Evolutionary conservation across 2,888 invertebrate species (phyloP).

Genomic region (Drosophila setosimentum): DNA sequence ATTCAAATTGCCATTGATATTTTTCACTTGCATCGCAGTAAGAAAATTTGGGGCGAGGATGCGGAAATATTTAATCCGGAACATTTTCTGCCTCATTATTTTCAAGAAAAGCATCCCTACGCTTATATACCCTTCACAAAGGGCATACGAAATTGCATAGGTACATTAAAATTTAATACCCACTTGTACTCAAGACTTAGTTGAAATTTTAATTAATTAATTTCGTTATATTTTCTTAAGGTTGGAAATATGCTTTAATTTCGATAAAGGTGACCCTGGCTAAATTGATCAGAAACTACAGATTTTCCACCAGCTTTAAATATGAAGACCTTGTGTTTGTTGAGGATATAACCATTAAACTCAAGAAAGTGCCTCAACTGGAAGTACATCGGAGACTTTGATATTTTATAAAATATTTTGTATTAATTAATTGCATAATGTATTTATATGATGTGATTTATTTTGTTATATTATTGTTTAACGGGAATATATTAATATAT

Average conservation of each 20-base stretch:
- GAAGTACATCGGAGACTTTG: slow-evolving; percentile 64
- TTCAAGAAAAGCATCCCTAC: slow-evolving; percentile 81
- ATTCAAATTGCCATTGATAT: slow-evolving; percentile 82
- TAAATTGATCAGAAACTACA: slow-evolving; percentile 79
- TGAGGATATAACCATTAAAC: slow-evolving; percentile 82
- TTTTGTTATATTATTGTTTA: not conserved
- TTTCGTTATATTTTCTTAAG: slow-evolving; percentile 42
- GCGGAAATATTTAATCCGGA: slow-evolving; percentile 83
- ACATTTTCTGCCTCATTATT: slow-evolving; percentile 82
- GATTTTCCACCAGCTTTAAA: slow-evolving; percentile 77
- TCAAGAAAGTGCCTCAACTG: slow-evolving; percentile 73
- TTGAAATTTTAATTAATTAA: not conserved
- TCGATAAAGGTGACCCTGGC: slow-evolving; percentile 80
- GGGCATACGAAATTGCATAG: slow-evolving; percentile 83
- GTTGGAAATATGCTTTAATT: slow-evolving; percentile 82
- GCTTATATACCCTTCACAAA: slow-evolving; percentile 84
- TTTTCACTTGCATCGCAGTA: slow-evolving; percentile 82
- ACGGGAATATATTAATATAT: not conserved
- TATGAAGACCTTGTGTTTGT: slow-evolving; percentile 81
- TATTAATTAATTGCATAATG: not conserved
- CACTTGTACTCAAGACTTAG: not conserved
- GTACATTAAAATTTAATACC: slow-evolving; percentile 40
- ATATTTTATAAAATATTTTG: not conserved
- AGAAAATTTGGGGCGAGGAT: slow-evolving; percentile 82
- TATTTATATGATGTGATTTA: not conserved